phyloP scores from a whole-genome alignment of 1,140 invertebrate species.

The Idris sp. region DNA sequence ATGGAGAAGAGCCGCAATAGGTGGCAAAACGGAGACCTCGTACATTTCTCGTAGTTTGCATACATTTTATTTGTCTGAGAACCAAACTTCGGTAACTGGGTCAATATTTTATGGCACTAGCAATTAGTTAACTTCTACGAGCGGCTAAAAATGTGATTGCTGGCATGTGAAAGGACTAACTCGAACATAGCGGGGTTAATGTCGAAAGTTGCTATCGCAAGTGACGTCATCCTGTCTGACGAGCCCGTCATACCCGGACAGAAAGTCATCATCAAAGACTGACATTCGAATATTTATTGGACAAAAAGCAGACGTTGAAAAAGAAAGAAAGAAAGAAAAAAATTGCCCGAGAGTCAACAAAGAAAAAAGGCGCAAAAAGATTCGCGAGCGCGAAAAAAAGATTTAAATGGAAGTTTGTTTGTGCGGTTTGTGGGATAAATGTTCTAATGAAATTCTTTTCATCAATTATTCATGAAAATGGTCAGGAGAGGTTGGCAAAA shows the following conservation, averaged over 20 bases:
- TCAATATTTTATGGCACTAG: conserved; percentile 63
- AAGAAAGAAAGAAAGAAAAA: conserved; percentile 6
- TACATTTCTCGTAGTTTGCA: conserved; percentile 46
- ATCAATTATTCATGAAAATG: conserved; percentile 64
- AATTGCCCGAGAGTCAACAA: too few species aligned
- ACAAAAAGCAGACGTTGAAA: not conserved
- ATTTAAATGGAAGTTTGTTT: conserved; percentile 55
- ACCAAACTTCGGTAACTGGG: conserved; percentile 61
- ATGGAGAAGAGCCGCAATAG: conserved; percentile 32
- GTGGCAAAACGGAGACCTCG: conserved; percentile 32
- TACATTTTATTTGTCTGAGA: conserved; percentile 64
- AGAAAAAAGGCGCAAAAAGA: conserved; percentile 22
- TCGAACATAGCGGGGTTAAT: conserved; percentile 59
- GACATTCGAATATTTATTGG: conserved; percentile 35
- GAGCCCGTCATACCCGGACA: conserved; percentile 22
- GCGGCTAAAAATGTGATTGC: conserved; percentile 63
- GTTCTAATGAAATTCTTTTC: conserved; percentile 63
- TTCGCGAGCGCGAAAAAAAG: conserved; percentile 21
- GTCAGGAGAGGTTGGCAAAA: conserved; percentile 54
- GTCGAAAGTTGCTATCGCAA: conserved; percentile 63
- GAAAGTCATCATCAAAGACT: conserved; percentile 51
- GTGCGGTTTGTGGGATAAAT: conserved; percentile 54
- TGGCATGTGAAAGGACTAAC: conserved; percentile 63
- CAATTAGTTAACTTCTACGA: conserved; percentile 65
- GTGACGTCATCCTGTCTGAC: conserved; percentile 54